Evolutionary conservation across 1,140 invertebrate species (phyloP).

Genomic region (Bombus sibiricus): DNA sequence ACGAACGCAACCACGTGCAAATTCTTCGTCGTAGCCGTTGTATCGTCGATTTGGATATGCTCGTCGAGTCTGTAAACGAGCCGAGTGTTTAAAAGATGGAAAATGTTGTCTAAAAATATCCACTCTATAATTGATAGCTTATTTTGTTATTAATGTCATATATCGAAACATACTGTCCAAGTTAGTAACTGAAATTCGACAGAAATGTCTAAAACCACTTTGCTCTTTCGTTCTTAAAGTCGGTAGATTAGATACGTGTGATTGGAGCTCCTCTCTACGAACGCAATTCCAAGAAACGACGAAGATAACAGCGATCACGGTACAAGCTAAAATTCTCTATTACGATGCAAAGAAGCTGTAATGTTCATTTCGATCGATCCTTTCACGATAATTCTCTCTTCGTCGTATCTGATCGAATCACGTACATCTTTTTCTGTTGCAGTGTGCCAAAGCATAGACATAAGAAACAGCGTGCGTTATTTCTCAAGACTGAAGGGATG

Average conservation of each 20-base stretch:
- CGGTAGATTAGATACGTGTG: neutral
- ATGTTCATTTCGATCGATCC: neutral
- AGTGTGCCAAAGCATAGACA: constrained; percentile 91
- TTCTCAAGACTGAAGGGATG: constrained; percentile 90
- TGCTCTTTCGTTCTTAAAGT: neutral
- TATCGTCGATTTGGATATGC: no score
- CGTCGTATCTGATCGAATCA: no score
- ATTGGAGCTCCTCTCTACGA: no score
- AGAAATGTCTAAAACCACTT: neutral
- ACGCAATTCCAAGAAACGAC: neutral
- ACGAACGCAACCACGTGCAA: no score
- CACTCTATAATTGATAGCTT: no score
- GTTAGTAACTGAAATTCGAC: neutral
- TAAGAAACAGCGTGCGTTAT: constrained; percentile 88
- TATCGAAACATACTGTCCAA: neutral
- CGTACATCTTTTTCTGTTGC: constrained; percentile 69
- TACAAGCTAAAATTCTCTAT: neutral
- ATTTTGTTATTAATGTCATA: no score
- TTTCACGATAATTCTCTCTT: neutral
- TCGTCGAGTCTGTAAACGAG: no score
- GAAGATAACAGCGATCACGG: neutral
- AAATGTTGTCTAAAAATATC: no score
- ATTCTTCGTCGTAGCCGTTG: no score
- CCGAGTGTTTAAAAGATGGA: no score
- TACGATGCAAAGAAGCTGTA: neutral